phyloP scores from a whole-genome alignment of 1,140 invertebrate species.

The Drosophila melanica region DNA sequence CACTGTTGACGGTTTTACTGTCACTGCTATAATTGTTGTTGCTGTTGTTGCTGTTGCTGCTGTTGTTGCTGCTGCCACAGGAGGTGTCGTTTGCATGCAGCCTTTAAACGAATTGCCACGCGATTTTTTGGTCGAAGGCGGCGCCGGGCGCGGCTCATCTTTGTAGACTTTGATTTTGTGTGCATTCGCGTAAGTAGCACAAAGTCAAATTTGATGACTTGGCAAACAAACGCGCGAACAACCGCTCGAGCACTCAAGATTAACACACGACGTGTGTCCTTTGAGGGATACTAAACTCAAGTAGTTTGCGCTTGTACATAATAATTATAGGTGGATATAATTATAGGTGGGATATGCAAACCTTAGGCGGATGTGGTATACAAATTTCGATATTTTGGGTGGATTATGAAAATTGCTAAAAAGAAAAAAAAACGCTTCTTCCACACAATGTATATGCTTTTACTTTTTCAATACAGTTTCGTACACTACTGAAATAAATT shows the following conservation, averaged over 20 bases:
- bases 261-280: slow-evolving; percentile 2
- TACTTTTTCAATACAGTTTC: no score
- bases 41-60: slow-evolving; percentile 15
- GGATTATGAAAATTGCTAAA: no score
- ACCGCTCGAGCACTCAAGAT: slow-evolving; percentile 10
- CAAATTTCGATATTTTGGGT: no score
- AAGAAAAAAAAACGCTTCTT: no score
- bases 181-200: slow-evolving; percentile 33
- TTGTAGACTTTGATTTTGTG: slow-evolving; percentile 41
- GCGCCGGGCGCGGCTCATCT: background rate
- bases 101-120: slow-evolving; percentile 41
- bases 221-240: slow-evolving; percentile 34
- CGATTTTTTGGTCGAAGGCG: slow-evolving; percentile 16
- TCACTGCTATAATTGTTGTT: slow-evolving; percentile 52
- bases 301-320: background rate
- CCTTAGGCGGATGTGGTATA: no score
- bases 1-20: slow-evolving; percentile 71
- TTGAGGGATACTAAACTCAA: background rate
- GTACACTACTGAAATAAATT: no score
- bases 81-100: slow-evolving; percentile 69
- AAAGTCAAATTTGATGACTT: slow-evolving; percentile 46
- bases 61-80: slow-evolving; percentile 23
- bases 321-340: no score
- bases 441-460: no score
- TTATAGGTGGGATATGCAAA: no score